A percentile compares a stretch with the other conserved stretches of the same genome.
Evolutionary conservation across 37 sponge, comb jelly and placozoan species (phyloP).

Genomic region (Beroe forskalii): DNA sequence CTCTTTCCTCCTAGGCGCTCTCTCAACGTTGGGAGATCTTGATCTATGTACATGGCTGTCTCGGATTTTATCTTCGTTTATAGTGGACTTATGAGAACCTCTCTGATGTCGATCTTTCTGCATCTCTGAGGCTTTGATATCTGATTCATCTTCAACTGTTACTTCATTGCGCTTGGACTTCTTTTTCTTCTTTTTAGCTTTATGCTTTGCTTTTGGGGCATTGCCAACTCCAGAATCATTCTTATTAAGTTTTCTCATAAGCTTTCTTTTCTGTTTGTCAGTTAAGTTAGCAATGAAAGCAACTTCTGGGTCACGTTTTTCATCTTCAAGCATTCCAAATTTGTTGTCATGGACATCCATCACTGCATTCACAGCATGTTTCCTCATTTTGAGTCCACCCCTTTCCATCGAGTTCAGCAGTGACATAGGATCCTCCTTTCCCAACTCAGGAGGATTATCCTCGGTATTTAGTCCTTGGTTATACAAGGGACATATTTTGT

Average conservation of each 20-base stretch:
- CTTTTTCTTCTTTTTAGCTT: constrained; percentile 60
- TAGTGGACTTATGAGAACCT: too few relatives aligned
- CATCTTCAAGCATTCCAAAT: constrained; percentile 70
- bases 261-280: constrained; percentile 65
- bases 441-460: constrained; percentile 43
- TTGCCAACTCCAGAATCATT: constrained; percentile 50
- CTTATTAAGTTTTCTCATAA: constrained; percentile 65
- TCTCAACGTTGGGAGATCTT: too few relatives aligned
- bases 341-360: constrained; percentile 70
- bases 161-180: too few relatives aligned
- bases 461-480: not conserved
- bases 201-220: constrained; percentile 4
- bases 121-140: too few relatives aligned
- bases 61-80: too few relatives aligned
- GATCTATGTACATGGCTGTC: too few relatives aligned
- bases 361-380: constrained; percentile 67
- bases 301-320: constrained; percentile 20
- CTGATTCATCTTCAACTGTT: too few relatives aligned
- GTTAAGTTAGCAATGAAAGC: constrained; percentile 39
- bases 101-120: too few relatives aligned
- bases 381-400: constrained; percentile 53
- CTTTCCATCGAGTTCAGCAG: constrained; percentile 69
- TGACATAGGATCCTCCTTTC: constrained; percentile 60
- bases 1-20: too few relatives aligned
- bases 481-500: constrained; percentile 71